Conservation (phyloP, 1,140 invertebrate genomes). For the Caenorhabditis remanei region DNA sequence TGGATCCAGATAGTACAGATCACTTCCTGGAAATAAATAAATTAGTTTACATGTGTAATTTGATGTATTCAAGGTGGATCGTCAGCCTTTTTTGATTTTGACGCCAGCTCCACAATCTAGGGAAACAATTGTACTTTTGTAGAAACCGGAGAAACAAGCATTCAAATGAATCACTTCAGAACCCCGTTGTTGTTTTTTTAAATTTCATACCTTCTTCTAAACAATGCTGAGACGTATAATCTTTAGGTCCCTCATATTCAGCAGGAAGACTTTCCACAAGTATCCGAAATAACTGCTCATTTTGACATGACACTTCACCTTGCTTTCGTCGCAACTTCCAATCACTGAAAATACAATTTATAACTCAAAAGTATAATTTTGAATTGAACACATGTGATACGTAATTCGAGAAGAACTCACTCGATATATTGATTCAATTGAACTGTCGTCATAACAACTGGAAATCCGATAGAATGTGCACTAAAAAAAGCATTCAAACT, state of each 20-base stretch:
- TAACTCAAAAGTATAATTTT: background rate
- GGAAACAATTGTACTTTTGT: no score
- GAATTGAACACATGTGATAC: background rate
- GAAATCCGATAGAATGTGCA: constrained; percentile 97
- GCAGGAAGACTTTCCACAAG: constrained; percentile 39
- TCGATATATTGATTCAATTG: constrained; percentile 53
- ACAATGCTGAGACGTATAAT: constrained; percentile 41
- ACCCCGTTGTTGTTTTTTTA: background rate
- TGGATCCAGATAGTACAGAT: constrained; percentile 45
- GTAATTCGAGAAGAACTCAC: constrained; percentile 4
- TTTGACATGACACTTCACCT: constrained; percentile 18
- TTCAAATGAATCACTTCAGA: no score
- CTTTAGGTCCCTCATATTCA: constrained; percentile 39
- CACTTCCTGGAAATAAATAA: background rate
- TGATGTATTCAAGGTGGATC: no score
- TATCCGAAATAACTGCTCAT: constrained; percentile 48
- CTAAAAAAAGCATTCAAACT: constrained; percentile 97
- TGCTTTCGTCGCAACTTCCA: constrained; percentile 49
- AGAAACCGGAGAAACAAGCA: no score
- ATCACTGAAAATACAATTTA: constrained; percentile 51
- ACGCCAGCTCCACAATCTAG: no score
- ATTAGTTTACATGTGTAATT: background rate
- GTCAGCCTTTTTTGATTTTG: no score
- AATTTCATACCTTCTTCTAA: constrained; percentile 4
- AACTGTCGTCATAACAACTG: constrained; percentile 81